These are phyloP conservation scores for Apolygus lucorum DNA, from an alignment of 1,140 invertebrate species.

Conservation along the genomic window DNA sequence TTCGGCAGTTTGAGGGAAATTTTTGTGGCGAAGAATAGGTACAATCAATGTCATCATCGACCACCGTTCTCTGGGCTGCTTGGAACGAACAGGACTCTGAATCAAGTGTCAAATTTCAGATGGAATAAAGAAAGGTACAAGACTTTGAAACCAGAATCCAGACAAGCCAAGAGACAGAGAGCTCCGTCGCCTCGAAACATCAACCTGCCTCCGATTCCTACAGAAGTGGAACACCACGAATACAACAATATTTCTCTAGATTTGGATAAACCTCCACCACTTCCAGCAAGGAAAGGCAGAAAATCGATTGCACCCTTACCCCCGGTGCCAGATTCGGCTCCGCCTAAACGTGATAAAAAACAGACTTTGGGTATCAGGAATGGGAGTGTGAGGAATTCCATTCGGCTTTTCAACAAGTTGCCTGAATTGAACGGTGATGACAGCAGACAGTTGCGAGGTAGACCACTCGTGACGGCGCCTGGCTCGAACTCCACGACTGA, in stretches of 20 bases:
- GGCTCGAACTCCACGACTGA: not conserved
- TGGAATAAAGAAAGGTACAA: constrained; percentile 29
- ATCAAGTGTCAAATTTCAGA: constrained; percentile 22
- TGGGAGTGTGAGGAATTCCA: not conserved
- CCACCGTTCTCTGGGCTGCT: constrained; percentile 27
- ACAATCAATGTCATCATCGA: constrained; percentile 27
- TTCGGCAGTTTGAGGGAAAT: constrained; percentile 62
- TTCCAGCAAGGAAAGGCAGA: constrained; percentile 27
- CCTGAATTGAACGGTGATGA: not conserved
- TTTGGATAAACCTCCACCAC: constrained; percentile 29
- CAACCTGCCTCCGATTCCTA: not conserved
- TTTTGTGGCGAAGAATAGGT: constrained; percentile 47
- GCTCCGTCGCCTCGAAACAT: constrained; percentile 35
- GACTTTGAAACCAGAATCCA: constrained; percentile 31
- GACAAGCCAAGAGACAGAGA: constrained; percentile 48
- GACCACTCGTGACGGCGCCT: not conserved
- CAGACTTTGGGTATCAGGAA: not conserved
- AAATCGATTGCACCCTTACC: constrained; percentile 33
- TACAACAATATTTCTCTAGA: not conserved
- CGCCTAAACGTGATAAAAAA: constrained; percentile 46
- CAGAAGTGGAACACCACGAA: not conserved
- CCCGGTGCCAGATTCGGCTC: constrained; percentile 38
- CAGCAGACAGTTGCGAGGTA: not conserved
- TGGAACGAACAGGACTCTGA: constrained; percentile 32
- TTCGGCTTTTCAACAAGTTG: not conserved